Conservation (phyloP, 2,888 invertebrate species). For the Dryobotodes eremita region DNA sequence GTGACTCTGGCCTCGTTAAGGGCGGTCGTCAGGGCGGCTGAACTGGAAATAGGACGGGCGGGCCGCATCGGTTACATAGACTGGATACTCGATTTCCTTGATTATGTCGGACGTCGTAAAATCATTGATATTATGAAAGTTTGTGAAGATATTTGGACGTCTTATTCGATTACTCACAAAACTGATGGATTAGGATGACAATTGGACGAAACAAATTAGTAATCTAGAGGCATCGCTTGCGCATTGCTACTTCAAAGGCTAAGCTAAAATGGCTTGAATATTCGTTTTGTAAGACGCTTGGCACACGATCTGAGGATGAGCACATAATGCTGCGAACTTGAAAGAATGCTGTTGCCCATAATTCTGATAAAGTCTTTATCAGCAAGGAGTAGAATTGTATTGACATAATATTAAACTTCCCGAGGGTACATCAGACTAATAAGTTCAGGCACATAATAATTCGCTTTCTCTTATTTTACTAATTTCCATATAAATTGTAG, state of each 20-base stretch:
- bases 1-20: conserved; percentile 47
- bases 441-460: background rate
- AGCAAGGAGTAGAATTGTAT: no score
- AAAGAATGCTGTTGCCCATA: background rate
- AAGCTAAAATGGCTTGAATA: background rate
- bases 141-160: background rate
- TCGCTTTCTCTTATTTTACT: background rate
- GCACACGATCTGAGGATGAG: no score
- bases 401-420: background rate
- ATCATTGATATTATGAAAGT: background rate
- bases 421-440: background rate
- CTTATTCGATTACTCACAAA: background rate
- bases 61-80: conserved; percentile 21
- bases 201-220: no score
- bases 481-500: background rate
- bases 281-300: background rate
- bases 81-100: conserved; percentile 4
- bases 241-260: background rate
- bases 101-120: background rate
- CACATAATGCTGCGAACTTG: background rate
- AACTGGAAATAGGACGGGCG: conserved; percentile 52
- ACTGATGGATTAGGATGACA: background rate
- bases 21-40: conserved; percentile 50
- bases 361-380: background rate
- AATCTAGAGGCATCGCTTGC: background rate